Percentiles rank a stretch among this genome's conserved stretches.
Conservation (phyloP, 2,888 invertebrate species). For the Rhagonycha fulva region DNA sequence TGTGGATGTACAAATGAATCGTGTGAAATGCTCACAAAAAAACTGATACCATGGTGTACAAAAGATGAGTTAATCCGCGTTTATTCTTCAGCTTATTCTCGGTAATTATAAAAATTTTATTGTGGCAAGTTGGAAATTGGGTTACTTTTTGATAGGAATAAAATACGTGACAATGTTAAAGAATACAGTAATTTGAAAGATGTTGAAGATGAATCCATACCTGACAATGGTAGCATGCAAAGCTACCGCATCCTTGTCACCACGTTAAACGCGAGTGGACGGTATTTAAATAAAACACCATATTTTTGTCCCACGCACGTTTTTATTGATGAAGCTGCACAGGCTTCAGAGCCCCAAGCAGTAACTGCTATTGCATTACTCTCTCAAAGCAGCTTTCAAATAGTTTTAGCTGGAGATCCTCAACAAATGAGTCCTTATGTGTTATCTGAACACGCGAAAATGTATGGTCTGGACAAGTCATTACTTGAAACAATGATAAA, state of each 20-base stretch:
- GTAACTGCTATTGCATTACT: slow-evolving; percentile 55
- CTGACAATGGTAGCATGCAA: slow-evolving; percentile 51
- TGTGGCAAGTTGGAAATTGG: too few species aligned
- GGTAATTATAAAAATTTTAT: slow-evolving; percentile 35
- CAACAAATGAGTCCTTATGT: slow-evolving; percentile 72
- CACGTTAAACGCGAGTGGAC: slow-evolving; percentile 64
- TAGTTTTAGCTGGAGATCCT: slow-evolving; percentile 76
- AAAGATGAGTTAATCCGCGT: slow-evolving; percentile 55
- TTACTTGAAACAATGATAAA: slow-evolving; percentile 71
- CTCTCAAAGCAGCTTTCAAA: slow-evolving; percentile 50
- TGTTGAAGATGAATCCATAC: slow-evolving; percentile 50
- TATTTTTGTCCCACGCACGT: slow-evolving; percentile 48
- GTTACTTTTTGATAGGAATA: slow-evolving; percentile 31
- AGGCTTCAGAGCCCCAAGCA: slow-evolving; percentile 71
- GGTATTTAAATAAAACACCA: slow-evolving; percentile 29
- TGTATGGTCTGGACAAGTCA: slow-evolving; percentile 59
- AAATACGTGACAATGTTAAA: slow-evolving; percentile 40
- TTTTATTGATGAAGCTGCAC: slow-evolving; percentile 79
- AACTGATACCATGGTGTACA: slow-evolving; percentile 41
- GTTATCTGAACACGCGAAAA: slow-evolving; percentile 48
- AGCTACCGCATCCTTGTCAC: slow-evolving; percentile 65
- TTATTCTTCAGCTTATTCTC: slow-evolving; percentile 52
- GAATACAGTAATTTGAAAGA: slow-evolving; percentile 47
- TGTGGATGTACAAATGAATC: slow-evolving; percentile 75
- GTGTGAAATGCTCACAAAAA: slow-evolving; percentile 66